phyloP scores from a whole-genome alignment of 2,888 invertebrate species.

The Eudasyphora cyanicolor region DNA sequence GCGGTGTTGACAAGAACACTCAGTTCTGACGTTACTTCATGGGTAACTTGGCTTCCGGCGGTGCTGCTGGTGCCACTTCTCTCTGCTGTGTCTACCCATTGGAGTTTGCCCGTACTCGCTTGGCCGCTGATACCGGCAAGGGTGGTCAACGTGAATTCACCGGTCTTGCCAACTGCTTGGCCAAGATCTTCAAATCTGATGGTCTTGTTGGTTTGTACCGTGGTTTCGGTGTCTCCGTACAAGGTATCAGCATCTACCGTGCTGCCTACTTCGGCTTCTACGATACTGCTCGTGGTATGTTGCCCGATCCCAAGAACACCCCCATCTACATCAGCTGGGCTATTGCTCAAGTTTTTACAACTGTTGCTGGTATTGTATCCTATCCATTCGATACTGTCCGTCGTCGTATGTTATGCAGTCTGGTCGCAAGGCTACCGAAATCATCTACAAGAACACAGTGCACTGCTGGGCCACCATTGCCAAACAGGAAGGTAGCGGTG shows the following conservation, averaged over 20 bases:
- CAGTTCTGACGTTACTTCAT: constrained; percentile 93
- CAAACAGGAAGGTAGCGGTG: constrained; percentile 89
- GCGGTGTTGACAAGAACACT: constrained; percentile 92
- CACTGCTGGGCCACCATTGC: too few species aligned
- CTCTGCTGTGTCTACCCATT: constrained; percentile 97
- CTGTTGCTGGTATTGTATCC: too few species aligned
- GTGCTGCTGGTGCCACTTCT: constrained; percentile 96
- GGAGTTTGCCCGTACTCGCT: constrained; percentile 96
- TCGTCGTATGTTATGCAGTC: constrained; percentile 99
- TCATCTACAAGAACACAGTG: constrained; percentile 93
- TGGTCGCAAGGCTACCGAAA: constrained; percentile 89
- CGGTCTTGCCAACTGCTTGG: constrained; percentile 93
- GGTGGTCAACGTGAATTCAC: constrained; percentile 89
- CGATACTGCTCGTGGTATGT: constrained; percentile 95
- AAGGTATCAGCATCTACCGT: constrained; percentile 97
- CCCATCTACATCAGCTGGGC: constrained; percentile 96
- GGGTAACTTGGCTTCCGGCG: constrained; percentile 95
- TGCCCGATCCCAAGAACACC: constrained; percentile 96
- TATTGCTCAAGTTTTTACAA: constrained; percentile 92
- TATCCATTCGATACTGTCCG: constrained; percentile 98
- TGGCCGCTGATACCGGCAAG: constrained; percentile 93
- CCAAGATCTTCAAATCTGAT: constrained; percentile 92
- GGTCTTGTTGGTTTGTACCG: constrained; percentile 90
- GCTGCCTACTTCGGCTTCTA: constrained; percentile 98
- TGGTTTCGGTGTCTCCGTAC: constrained; percentile 96